Conservation (phyloP, 2,113 vertebrate genomes). For the Paracanthobrama guichenoti region DNA sequence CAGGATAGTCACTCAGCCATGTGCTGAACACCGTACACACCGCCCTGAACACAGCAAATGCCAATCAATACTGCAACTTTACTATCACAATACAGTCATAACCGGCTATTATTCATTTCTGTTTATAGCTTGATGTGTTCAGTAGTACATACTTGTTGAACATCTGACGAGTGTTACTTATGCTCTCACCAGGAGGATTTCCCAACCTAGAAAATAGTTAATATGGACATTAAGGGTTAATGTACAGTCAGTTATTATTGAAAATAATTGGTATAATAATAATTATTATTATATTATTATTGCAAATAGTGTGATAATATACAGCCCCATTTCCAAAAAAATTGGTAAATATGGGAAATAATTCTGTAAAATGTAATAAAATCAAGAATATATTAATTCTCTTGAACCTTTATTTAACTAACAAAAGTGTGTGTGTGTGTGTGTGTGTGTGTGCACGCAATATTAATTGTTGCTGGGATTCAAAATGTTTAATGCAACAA, state of each 20-base stretch:
- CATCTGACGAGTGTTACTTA: conserved; percentile 67
- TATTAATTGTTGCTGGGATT: too few relatives aligned
- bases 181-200: conserved; percentile 69
- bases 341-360: too few relatives aligned
- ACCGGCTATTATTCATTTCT: not conserved
- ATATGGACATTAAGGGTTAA: not conserved
- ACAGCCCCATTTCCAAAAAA: too few relatives aligned
- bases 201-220: conserved; percentile 64
- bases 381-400: too few relatives aligned
- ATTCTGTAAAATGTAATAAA: too few relatives aligned
- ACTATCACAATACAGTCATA: not conserved
- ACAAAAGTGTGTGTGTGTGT: too few relatives aligned
- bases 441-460: too few relatives aligned
- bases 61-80: not conserved
- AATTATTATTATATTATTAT: not conserved
- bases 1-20: conserved; percentile 85
- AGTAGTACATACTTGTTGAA: conserved; percentile 71
- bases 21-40: conserved; percentile 79
- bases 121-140: not conserved
- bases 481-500: too few relatives aligned
- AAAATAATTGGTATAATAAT: not conserved
- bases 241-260: not conserved
- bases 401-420: too few relatives aligned
- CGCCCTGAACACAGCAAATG: conserved; percentile 61
- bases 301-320: too few relatives aligned